These are phyloP conservation scores for Drosophila cardini DNA, from an alignment of 1,140 invertebrate species.

Conservation along the genomic window DNA sequence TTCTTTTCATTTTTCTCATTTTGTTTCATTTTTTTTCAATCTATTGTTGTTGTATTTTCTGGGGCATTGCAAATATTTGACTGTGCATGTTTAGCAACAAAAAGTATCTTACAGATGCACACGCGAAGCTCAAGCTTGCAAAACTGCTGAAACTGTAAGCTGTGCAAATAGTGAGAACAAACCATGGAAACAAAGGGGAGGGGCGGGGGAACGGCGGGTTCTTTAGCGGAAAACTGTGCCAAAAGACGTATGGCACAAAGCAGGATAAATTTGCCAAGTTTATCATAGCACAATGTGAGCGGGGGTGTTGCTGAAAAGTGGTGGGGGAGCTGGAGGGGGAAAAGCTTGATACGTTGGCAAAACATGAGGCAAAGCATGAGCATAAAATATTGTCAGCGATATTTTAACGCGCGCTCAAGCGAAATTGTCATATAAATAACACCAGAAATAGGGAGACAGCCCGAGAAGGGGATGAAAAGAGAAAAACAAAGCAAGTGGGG, in stretches of 20 bases:
- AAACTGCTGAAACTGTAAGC: conserved; percentile 66
- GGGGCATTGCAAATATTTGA: conserved; percentile 73
- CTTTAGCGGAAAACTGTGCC: conserved; percentile 71
- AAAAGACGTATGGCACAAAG: conserved; percentile 82
- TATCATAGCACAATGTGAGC: conserved; percentile 66
- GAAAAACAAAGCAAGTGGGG: not conserved
- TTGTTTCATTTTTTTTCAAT: conserved; percentile 27
- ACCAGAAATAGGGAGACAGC: conserved; percentile 25
- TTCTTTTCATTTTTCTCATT: conserved; percentile 25
- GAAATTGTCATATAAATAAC: conserved; percentile 84
- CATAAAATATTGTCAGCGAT: conserved; percentile 82
- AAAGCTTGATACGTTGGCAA: conserved; percentile 63
- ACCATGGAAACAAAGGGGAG: not conserved
- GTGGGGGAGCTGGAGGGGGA: not conserved
- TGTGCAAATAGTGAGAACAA: conserved; percentile 67
- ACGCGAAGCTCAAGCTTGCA: conserved; percentile 37
- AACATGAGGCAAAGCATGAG: conserved; percentile 75
- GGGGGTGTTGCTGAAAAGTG: not conserved
- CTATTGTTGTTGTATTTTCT: conserved; percentile 40
- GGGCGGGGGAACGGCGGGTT: conserved; percentile 9
- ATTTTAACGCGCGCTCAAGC: conserved; percentile 80
- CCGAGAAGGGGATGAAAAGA: not conserved
- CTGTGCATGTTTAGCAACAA: conserved; percentile 55
- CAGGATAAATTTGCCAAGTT: conserved; percentile 83
- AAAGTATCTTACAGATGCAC: conserved; percentile 63